A percentile compares a stretch with the other conserved stretches of the same genome.
These are phyloP conservation scores for Opisthocomus hoazin DNA, from an alignment of 2,113 vertebrate genomes.

Conservation along the genomic window DNA sequence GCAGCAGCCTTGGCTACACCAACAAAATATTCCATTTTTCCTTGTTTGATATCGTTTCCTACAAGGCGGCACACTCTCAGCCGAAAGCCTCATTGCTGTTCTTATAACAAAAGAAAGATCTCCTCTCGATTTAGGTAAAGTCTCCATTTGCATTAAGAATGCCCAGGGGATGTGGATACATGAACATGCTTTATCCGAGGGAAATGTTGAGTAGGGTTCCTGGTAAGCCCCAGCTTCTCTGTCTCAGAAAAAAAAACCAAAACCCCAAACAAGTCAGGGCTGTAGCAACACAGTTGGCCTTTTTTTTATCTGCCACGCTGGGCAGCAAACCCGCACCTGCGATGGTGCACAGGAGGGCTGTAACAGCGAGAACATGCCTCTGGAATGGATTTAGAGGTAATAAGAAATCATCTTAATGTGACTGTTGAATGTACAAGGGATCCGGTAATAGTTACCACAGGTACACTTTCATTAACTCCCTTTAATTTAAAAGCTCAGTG, in stretches of 20 bases:
- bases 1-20: neutral
- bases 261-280: neutral
- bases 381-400: slow-evolving; percentile 47
- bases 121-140: neutral
- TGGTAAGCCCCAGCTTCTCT: neutral
- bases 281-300: neutral
- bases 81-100: neutral
- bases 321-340: slow-evolving; percentile 10
- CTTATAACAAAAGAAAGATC: slow-evolving; percentile 2
- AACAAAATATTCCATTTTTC: slow-evolving; percentile 20
- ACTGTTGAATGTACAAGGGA: slow-evolving; percentile 40
- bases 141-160: slow-evolving; percentile 2
- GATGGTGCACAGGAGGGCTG: slow-evolving; percentile 40
- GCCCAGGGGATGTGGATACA: neutral
- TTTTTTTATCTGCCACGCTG: neutral
- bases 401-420: slow-evolving; percentile 58
- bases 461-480: slow-evolving; percentile 62
- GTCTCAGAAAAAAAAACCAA: neutral
- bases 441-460: slow-evolving; percentile 42
- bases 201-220: neutral
- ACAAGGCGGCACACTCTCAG: neutral
- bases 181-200: neutral
- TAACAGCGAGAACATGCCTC: slow-evolving; percentile 19
- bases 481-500: slow-evolving; percentile 61
- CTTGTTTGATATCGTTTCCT: neutral